Conservation (phyloP, 2,113 vertebrate genomes). For the Electrona antarctica region DNA sequence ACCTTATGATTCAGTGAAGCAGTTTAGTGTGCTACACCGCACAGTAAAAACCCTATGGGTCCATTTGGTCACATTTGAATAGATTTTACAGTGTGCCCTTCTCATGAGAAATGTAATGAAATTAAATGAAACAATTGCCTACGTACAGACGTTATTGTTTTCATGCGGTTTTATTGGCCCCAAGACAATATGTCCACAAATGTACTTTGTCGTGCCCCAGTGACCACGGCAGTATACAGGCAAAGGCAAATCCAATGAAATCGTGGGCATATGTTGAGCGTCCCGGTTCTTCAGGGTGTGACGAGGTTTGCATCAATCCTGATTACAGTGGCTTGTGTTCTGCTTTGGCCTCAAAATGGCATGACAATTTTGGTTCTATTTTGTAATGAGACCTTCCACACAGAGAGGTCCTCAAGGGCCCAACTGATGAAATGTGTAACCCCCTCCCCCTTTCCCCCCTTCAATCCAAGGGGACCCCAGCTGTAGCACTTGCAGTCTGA, state of each 20-base stretch:
- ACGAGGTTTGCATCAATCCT: conserved; percentile 7
- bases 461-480: neutral
- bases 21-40: conserved; percentile 1
- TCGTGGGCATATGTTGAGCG: neutral
- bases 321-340: conserved; percentile 3
- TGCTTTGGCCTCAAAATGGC: neutral
- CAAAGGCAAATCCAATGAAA: neutral
- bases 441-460: neutral
- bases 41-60: too few relatives aligned
- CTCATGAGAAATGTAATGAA: conserved; percentile 6
- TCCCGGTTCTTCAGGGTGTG: conserved; percentile 1
- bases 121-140: conserved; percentile 3
- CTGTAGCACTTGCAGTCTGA: conserved; percentile 26
- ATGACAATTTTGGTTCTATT: conserved; percentile 2
- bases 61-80: too few relatives aligned
- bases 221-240: neutral
- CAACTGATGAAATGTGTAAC: conserved; percentile 9
- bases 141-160: neutral
- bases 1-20: conserved; percentile 25
- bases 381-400: conserved; percentile 2
- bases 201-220: neutral
- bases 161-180: neutral
- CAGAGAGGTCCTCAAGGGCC: conserved; percentile 11
- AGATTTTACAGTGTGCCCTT: conserved; percentile 9
- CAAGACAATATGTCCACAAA: neutral